These are phyloP conservation scores for Kradibia gibbosae DNA, from an alignment of 1,140 invertebrate genomes.

Conservation along the genomic window DNA sequence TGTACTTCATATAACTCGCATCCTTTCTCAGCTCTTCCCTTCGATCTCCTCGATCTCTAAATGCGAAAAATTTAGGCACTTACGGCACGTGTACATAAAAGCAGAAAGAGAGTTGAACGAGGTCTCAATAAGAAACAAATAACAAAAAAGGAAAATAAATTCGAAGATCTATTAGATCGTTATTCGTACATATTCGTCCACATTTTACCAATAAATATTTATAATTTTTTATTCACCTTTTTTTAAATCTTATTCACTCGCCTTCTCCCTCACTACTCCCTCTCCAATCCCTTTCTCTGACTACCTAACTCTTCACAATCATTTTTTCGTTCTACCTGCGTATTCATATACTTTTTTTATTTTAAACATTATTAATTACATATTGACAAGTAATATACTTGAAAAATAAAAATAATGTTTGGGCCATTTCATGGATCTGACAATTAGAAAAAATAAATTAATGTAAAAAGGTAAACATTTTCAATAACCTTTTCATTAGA, in stretches of 20 bases:
- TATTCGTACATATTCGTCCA: background rate
- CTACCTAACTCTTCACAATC: background rate
- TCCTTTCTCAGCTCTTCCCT: background rate
- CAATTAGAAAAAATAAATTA: no score
- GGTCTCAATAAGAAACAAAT: background rate
- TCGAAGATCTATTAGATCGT: background rate
- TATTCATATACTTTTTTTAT: background rate
- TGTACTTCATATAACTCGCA: background rate
- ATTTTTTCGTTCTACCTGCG: background rate
- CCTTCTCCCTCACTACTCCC: background rate
- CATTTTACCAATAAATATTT: background rate
- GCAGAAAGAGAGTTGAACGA: background rate
- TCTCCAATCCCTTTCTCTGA: background rate
- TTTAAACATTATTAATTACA: no score
- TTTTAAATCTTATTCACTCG: background rate
- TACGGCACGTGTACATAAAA: background rate
- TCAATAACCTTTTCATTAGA: no score
- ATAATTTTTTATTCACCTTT: background rate
- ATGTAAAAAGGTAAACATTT: no score
- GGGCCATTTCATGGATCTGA: no score
- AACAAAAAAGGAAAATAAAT: background rate
- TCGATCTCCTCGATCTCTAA: background rate
- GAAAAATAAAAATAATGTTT: no score
- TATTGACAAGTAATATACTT: no score
- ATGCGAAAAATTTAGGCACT: background rate